phyloP scores from a whole-genome alignment of 2,888 invertebrate species.

The Ditylenchus weischeri region DNA sequence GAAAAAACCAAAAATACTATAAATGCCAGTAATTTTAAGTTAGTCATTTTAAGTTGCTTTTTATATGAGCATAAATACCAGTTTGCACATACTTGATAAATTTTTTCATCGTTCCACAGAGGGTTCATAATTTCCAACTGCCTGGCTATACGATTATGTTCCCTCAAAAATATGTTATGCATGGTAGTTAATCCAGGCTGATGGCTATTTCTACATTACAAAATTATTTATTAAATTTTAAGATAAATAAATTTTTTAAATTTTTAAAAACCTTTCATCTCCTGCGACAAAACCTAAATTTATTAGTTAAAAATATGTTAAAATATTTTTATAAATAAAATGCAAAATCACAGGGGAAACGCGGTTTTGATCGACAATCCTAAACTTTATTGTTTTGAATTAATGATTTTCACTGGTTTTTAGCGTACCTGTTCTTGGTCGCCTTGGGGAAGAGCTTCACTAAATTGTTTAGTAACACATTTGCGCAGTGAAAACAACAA shows the following conservation, averaged over 20 bases:
- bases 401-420: too few relatives aligned
- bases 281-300: conserved; percentile 39
- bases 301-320: too few relatives aligned
- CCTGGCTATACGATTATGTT: conserved; percentile 56
- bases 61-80: background rate
- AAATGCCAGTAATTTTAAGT: too few relatives aligned
- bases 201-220: conserved; percentile 44
- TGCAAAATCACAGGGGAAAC: conserved; percentile 27
- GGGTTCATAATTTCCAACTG: conserved; percentile 49
- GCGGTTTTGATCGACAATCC: conserved; percentile 46
- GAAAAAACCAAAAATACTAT: too few relatives aligned
- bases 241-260: too few relatives aligned
- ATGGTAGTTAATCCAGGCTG: conserved; percentile 54
- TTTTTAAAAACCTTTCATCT: conserved; percentile 37
- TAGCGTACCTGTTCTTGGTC: conserved; percentile 40
- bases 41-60: too few relatives aligned
- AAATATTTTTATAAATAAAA: too few relatives aligned
- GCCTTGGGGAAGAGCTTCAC: conserved; percentile 42
- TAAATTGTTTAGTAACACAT: conserved; percentile 7
- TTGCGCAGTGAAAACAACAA: background rate
- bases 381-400: too few relatives aligned
- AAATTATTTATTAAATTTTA: too few relatives aligned
- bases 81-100: conserved; percentile 51
- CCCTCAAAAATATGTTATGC: conserved; percentile 54
- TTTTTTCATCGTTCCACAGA: conserved; percentile 59